Evolutionary conservation across 1,140 invertebrate genomes (phyloP), one percentile per base, ranked within the genome.

Genomic region (Cydia pomonella): DNA sequence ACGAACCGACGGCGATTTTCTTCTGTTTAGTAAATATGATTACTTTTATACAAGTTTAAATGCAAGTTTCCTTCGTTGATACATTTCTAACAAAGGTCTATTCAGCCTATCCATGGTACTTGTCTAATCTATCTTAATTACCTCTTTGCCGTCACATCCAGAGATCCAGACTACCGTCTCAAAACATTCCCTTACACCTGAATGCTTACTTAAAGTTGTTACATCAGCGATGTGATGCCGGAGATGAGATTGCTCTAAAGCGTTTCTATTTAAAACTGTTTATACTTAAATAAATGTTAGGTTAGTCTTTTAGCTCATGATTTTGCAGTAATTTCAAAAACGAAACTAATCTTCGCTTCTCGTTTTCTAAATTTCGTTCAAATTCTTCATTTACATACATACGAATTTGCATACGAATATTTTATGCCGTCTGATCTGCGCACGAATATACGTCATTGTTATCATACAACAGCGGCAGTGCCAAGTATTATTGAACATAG

Each of bases 111-210:
- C 9, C 53, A 21, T 59, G 53, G n/a, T n/a, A n/a, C n/a, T 59
- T 59, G 23, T 59, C 23, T 59, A 3, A 59, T 59, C 53, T 23
- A 59, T 7, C n/a, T 59, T 59, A 59, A 59, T 59, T 59, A 18
- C 53, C n/a, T 59, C 53, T 59, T 59, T 59, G 53, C 18, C 18
- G 53, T 59, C 53, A 59, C 53, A 59, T 18, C 53, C 53, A 59
- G 53, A 59, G 18, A 59, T 18, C 53, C 53, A 59, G 53, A 21
- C 47, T 18, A 50, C 23, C 53, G 53, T 59, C 18, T 59, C 53
- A 23, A 59, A 59, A 21, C 18, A 59, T 59, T 23, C 53, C 53
- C 53, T 59, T 59, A 59, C 18, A 59, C 53, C 53, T 59, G 53
- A 59, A 18, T 59, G 53, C 53, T 59, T 59, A 23, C 0, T 53